phyloP scores from a whole-genome alignment of 2,113 vertebrate genomes.

The Psilopsiagon aurifrons region DNA sequence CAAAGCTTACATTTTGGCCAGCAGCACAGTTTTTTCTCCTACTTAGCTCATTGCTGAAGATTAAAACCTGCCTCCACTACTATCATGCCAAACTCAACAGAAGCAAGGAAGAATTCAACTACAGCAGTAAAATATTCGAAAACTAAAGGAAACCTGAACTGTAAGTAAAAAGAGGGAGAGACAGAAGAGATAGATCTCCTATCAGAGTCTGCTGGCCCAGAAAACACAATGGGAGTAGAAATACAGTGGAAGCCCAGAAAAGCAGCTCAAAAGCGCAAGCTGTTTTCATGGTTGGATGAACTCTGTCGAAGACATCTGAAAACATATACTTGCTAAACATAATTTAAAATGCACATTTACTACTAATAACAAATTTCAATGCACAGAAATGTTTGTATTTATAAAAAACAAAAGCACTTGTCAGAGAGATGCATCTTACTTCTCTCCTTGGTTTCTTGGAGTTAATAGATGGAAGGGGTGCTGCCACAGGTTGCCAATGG shows the following conservation, averaged over 20 bases:
- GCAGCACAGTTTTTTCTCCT: not conserved
- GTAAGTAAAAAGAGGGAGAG: not conserved
- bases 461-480: not conserved
- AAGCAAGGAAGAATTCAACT: not conserved
- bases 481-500: not conserved
- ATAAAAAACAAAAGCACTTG: not conserved
- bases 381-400: not conserved
- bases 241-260: not conserved
- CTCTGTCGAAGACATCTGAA: not conserved
- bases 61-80: slow-evolving; percentile 19
- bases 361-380: not conserved
- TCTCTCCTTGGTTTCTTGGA: not conserved
- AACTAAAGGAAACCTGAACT: not conserved
- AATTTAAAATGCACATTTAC: not conserved
- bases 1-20: not conserved
- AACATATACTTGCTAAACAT: not conserved
- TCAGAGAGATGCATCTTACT: not conserved
- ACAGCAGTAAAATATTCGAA: not conserved
- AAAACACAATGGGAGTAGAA: not conserved
- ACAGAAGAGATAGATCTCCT: not conserved
- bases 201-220: not conserved
- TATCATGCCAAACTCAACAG: not conserved
- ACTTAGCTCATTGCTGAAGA: slow-evolving; percentile 7
- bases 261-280: not conserved
- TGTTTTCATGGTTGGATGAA: not conserved